Percentiles rank a stretch among this genome's conserved stretches.
These are phyloP conservation scores for Saguinus midas DNA, from an alignment of 2,113 vertebrate genomes.

Conservation along the genomic window DNA sequence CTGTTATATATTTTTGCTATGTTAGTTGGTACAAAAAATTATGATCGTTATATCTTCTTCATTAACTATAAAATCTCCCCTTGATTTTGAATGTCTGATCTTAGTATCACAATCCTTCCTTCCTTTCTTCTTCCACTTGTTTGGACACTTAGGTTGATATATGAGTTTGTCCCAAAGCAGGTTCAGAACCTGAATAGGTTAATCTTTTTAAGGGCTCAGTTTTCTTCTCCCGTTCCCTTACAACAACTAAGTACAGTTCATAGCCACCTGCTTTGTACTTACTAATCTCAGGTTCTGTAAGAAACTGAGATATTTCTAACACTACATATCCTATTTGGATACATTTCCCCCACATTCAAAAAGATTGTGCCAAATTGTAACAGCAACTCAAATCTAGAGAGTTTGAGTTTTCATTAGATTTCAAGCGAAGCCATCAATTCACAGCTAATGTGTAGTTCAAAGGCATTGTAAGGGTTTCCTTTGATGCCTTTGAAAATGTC, in stretches of 20 bases:
- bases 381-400: background rate
- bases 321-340: background rate
- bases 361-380: background rate
- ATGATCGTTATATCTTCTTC: background rate
- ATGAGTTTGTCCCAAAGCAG: background rate
- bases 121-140: background rate
- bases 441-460: background rate
- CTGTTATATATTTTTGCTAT: background rate
- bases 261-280: slow-evolving; percentile 1
- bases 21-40: slow-evolving; percentile 3
- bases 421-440: background rate
- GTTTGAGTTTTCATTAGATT: background rate
- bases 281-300: slow-evolving; percentile 5
- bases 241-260: background rate
- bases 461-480: background rate
- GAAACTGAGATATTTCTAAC: slow-evolving; percentile 31
- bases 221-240: background rate
- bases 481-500: background rate
- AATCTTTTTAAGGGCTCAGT: background rate
- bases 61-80: background rate
- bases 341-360: background rate
- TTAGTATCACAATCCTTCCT: background rate
- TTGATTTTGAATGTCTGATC: background rate
- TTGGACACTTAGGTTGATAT: background rate
- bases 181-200: background rate